A percentile compares a stretch with the other conserved stretches of the same genome.
Evolutionary conservation across 2,888 invertebrate genomes (phyloP).

Genomic region (Melanchra persicariae): DNA sequence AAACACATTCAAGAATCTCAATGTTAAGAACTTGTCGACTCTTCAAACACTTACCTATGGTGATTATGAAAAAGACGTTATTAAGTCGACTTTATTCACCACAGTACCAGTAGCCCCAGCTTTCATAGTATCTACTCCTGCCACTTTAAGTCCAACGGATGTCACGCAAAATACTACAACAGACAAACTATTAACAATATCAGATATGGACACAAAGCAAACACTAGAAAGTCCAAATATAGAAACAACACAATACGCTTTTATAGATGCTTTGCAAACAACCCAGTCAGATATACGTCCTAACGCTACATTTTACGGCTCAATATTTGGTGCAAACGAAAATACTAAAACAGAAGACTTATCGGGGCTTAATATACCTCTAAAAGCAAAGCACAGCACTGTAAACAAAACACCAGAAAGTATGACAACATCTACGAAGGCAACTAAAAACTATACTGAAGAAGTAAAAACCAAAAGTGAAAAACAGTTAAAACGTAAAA

Average conservation of each 20-base stretch:
- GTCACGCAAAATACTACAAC: slow-evolving; percentile 1
- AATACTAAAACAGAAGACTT: neutral
- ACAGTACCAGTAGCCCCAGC: neutral
- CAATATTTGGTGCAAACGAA: neutral
- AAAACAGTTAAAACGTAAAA: slow-evolving; percentile 5
- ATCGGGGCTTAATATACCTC: neutral
- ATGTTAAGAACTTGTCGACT: neutral
- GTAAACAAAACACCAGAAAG: neutral
- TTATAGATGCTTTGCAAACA: neutral
- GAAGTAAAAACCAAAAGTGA: neutral
- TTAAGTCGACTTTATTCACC: neutral
- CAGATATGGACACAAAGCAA: neutral
- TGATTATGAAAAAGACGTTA: too few species aligned
- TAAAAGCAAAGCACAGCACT: neutral
- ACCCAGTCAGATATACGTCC: neutral
- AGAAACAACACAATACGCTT: neutral
- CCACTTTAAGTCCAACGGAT: neutral
- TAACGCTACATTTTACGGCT: neutral
- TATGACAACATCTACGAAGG: neutral
- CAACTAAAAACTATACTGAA: slow-evolving; percentile 14
- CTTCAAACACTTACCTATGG: neutral
- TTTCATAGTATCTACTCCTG: neutral
- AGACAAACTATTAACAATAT: neutral
- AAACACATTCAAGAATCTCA: neutral
- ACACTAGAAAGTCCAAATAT: neutral